These are phyloP conservation scores for Lophochroa leadbeateri DNA, from an alignment of 2,113 vertebrate species.

Conservation along the genomic window DNA sequence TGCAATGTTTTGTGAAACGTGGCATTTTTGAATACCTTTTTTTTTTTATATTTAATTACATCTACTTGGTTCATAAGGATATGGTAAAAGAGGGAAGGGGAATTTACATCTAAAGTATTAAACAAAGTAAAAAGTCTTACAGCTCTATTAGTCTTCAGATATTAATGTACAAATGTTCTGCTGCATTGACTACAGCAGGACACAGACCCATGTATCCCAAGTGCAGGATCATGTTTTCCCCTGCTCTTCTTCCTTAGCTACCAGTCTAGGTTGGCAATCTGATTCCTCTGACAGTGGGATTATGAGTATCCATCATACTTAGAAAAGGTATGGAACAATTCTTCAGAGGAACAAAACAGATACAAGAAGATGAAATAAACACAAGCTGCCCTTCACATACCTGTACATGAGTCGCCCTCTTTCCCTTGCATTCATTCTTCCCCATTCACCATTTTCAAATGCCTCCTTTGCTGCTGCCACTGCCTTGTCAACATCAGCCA, in stretches of 20 bases:
- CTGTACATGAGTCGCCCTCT: constrained; percentile 80
- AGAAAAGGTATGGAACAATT: not conserved
- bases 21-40: not conserved
- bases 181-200: not conserved
- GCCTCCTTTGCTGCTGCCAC: constrained; percentile 84
- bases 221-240: not conserved
- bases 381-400: constrained; percentile 42
- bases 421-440: constrained; percentile 83
- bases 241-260: not conserved
- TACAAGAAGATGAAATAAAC: not conserved
- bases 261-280: not conserved
- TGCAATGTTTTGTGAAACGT: not conserved
- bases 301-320: not conserved
- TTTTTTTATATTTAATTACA: not conserved
- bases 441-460: constrained; percentile 84
- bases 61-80: not conserved
- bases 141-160: not conserved
- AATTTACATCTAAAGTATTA: not conserved
- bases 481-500: constrained; percentile 82
- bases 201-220: not conserved
- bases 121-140: not conserved
- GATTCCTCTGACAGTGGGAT: not conserved
- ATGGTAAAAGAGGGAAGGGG: not conserved
- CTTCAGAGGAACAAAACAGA: not conserved
- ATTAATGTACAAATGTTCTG: not conserved